A percentile compares a stretch with the other conserved stretches of the same genome.
phyloP scores from a whole-genome alignment of 1,140 invertebrate genomes.

The Zeugodacus cucurbitae region DNA sequence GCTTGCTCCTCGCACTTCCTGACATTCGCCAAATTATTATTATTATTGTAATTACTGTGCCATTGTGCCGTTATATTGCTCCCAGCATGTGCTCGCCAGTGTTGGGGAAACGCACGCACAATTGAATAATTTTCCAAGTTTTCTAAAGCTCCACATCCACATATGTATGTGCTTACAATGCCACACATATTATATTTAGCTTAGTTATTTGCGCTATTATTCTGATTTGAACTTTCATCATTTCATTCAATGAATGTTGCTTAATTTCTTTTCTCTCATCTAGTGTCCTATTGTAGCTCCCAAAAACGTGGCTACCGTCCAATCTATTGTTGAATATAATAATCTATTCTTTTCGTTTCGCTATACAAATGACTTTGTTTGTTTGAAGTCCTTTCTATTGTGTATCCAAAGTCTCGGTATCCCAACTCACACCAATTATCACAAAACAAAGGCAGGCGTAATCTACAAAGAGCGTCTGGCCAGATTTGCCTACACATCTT shows the following conservation, averaged over 20 bases:
- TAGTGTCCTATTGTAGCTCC: not conserved
- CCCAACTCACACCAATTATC: too few species aligned
- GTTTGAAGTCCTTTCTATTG: not conserved
- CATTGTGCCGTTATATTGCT: not conserved
- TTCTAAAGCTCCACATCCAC: not conserved
- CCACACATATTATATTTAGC: too few species aligned
- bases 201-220: too few species aligned
- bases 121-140: not conserved
- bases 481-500: too few species aligned
- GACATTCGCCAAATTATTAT: not conserved
- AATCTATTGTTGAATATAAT: not conserved
- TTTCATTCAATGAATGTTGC: not conserved
- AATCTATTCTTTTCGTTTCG: not conserved
- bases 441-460: too few species aligned
- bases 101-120: not conserved
- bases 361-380: not conserved
- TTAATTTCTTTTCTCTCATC: not conserved
- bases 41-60: not conserved
- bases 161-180: too few species aligned
- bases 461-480: too few species aligned
- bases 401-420: too few species aligned
- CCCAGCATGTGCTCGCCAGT: not conserved
- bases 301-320: not conserved
- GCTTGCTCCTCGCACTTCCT: not conserved
- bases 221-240: too few species aligned